phyloP scores from a whole-genome alignment of 2,888 invertebrate genomes.

The Nephrotoma appendiculata region DNA sequence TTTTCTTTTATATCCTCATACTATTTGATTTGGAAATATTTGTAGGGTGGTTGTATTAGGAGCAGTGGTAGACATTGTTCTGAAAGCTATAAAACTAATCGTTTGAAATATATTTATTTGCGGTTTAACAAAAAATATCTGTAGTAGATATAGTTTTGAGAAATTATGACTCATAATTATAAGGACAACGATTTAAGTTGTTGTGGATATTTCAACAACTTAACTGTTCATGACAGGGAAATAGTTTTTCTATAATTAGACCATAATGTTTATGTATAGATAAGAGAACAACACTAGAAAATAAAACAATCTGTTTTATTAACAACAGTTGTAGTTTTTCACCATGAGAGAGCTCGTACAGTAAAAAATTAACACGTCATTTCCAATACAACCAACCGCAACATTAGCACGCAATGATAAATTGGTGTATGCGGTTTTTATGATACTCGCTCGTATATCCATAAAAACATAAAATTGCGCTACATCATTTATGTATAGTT shows the following conservation, averaged over 20 bases:
- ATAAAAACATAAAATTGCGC: not conserved
- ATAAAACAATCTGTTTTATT: not conserved
- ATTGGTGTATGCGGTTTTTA: not conserved
- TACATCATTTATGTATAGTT: not conserved
- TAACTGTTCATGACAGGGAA: not conserved
- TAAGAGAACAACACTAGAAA: not conserved
- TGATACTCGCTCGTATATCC: not conserved
- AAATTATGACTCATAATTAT: not conserved
- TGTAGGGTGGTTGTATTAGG: not conserved
- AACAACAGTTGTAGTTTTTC: not conserved
- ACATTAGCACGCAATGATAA: not conserved
- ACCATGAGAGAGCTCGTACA: not conserved
- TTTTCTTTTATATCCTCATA: not conserved
- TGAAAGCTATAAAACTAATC: not conserved
- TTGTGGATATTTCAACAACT: not conserved
- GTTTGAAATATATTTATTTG: no score
- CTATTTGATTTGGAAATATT: no score
- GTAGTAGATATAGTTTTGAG: not conserved
- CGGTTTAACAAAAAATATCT: not conserved
- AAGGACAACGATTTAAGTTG: not conserved
- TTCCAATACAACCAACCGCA: not conserved
- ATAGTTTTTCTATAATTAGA: not conserved
- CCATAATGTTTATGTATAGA: not conserved
- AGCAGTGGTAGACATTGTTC: not conserved
- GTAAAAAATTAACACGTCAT: not conserved